Evolutionary conservation across 1,140 invertebrate genomes (phyloP).

Genomic region (Aphidius ervi): DNA sequence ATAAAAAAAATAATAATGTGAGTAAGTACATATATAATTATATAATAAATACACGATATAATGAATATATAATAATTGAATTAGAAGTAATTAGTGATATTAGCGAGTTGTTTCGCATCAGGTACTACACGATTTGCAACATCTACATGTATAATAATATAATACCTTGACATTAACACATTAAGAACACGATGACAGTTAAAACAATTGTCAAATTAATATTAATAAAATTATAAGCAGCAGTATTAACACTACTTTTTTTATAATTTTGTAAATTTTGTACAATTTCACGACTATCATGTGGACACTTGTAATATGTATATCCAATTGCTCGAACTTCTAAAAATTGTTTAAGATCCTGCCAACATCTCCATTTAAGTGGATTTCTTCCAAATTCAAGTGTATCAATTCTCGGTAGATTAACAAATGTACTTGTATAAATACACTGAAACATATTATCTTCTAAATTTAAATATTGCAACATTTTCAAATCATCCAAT

Average conservation of each 20-base stretch:
- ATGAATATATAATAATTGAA: not conserved
- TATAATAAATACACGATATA: no score
- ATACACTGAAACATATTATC: slow-evolving; percentile 37
- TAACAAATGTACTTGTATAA: slow-evolving; percentile 31
- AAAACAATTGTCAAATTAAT: slow-evolving; percentile 1
- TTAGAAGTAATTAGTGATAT: slow-evolving; percentile 9
- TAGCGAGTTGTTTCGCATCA: slow-evolving; percentile 12
- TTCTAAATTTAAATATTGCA: slow-evolving; percentile 34
- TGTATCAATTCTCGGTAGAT: slow-evolving; percentile 27
- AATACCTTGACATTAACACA: not conserved
- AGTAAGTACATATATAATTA: not conserved
- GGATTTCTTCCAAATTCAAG: slow-evolving; percentile 36
- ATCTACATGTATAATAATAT: no score
- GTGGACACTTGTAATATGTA: slow-evolving; percentile 31
- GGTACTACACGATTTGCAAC: not conserved
- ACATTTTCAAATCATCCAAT: slow-evolving; percentile 26
- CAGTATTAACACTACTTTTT: slow-evolving; percentile 5
- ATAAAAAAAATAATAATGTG: slow-evolving; percentile 2
- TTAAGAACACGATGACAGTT: slow-evolving; percentile 5
- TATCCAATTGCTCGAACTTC: slow-evolving; percentile 33
- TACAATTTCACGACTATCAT: slow-evolving; percentile 33
- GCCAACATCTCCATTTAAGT: slow-evolving; percentile 37
- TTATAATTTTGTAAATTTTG: slow-evolving; percentile 29
- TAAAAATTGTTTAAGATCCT: slow-evolving; percentile 35
- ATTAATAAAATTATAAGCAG: not conserved